Evolutionary conservation across 1,140 invertebrate genomes (phyloP).

Genomic region (Sipha flava): DNA sequence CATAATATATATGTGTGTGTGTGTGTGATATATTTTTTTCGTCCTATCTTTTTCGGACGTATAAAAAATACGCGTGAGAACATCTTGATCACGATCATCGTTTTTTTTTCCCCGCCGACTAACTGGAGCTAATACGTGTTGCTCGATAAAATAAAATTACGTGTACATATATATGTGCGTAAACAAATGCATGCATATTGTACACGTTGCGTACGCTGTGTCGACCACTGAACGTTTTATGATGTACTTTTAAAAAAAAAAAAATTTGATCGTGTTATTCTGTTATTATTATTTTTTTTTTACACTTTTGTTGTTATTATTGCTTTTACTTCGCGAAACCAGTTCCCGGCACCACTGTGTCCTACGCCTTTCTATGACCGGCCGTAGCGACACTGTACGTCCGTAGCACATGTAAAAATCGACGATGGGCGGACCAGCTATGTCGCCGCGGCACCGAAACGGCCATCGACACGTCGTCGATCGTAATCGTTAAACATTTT

Average conservation of each 20-base stretch:
- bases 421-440: not conserved
- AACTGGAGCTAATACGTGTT: not conserved
- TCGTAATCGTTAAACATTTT: not conserved
- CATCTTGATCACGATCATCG: not conserved
- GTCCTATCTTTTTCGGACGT: not conserved
- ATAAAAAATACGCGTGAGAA: constrained; percentile 21
- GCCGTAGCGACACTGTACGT: not conserved
- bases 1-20: not conserved
- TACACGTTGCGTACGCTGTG: too few species aligned
- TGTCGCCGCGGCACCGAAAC: not conserved
- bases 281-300: not conserved
- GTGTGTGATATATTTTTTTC: not conserved
- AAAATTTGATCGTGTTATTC: not conserved
- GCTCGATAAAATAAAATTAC: too few species aligned
- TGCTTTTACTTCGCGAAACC: not conserved
- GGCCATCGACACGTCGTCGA: not conserved
- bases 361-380: not conserved
- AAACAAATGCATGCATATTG: too few species aligned
- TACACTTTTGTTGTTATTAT: too few species aligned
- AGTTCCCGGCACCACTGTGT: not conserved
- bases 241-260: not conserved
- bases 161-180: too few species aligned
- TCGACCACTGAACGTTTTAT: too few species aligned
- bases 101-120: not conserved
- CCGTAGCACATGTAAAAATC: not conserved